Conservation (phyloP, 1,140 invertebrate genomes). For the Magallana ariakensis region DNA sequence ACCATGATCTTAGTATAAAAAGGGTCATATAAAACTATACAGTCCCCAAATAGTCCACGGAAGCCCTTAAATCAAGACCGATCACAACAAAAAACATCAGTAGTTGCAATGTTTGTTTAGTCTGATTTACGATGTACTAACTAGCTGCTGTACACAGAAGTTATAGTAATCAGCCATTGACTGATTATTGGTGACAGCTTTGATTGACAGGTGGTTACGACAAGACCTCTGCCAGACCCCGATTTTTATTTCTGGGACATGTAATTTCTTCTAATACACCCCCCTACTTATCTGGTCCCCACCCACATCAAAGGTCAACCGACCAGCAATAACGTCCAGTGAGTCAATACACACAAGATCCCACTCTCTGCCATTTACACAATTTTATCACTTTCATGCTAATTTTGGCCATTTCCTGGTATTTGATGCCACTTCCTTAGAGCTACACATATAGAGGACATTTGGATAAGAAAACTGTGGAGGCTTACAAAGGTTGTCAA, state of each 20-base stretch:
- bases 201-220: conserved; percentile 24
- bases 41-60: neutral
- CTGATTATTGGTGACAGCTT: neutral
- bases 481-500: too few species aligned
- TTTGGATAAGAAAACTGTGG: too few species aligned
- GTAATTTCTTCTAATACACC: neutral
- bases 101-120: neutral
- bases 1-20: neutral
- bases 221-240: neutral
- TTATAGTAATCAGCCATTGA: neutral
- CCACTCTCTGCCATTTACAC: neutral
- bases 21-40: neutral
- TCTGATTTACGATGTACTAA: conserved; percentile 9
- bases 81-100: conserved; percentile 11
- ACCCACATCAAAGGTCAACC: neutral
- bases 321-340: neutral
- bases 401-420: neutral
- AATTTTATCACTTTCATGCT: neutral
- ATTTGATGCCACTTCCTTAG: neutral
- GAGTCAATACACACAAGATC: neutral
- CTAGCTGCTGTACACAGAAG: neutral
- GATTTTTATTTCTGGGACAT: neutral
- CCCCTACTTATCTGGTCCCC: neutral
- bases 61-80: neutral
- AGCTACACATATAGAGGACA: too few species aligned